Evolutionary conservation across 2,888 invertebrate genomes (phyloP), one percentile per base, ranked within the genome.

Genomic region (Zaprionus obscuricornis): DNA sequence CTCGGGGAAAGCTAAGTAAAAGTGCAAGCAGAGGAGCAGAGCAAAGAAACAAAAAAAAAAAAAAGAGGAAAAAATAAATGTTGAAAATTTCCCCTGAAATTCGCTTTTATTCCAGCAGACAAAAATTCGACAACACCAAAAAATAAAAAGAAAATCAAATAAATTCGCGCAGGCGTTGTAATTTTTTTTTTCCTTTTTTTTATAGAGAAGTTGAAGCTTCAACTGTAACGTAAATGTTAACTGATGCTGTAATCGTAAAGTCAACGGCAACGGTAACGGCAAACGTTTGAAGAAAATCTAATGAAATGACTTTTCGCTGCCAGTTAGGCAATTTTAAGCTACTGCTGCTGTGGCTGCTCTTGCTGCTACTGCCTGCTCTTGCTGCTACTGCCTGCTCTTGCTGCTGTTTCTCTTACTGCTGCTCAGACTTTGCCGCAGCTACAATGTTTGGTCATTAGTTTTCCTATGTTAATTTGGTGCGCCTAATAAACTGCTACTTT

Each of bases 401-500:
- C n/a, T n/a, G n/a, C n/a, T n/a, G n/a, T n/a, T n/a, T n/a, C n/a
- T n/a, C n/a, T n/a, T n/a, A n/a, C n/a, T n/a, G n/a, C n/a, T n/a
- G n/a, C n/a, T n/a, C n/a, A n/a, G n/a, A n/a, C n/a, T n/a, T n/a
- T n/a, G n/a, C n/a, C n/a, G n/a, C n/a, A n/a, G n/a, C n/a, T n/a
- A 13, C 10, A 5, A 31, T 13, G 31, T 22, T 27, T 33, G 26
- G 64, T 75, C 81, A 82, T 79, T 85, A 79, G 85, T 74, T 62
- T 68, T 66, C 58, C 79, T 58, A 69, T 85, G 81, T 81, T 81
- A 81, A 81, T 81, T 81, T 84, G 86, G 71, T 85, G 86, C 65
- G 84, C 77, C 82, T 85, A 84, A 85, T 81, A 81, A 81, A 81
- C 86, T 85, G 86, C 84, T 68, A 81, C 86, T 85, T 85, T 72